Conservation (phyloP, 1,140 invertebrate genomes). For the Cardiocondyla obscurior region DNA sequence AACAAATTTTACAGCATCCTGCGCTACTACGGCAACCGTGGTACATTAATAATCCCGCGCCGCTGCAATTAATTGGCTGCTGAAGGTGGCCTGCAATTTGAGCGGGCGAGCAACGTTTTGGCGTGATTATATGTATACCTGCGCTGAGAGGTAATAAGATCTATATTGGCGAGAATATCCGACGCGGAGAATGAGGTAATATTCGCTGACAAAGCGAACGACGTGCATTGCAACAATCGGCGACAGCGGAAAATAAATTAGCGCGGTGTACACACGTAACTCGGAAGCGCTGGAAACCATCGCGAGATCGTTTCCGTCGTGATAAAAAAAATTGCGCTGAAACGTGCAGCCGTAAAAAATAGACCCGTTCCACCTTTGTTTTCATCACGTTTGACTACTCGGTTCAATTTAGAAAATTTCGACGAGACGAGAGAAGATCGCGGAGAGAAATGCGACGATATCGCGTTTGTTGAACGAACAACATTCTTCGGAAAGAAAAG, state of each 20-base stretch:
- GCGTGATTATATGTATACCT: slow-evolving; percentile 12
- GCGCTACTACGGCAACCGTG: neutral
- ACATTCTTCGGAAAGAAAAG: slow-evolving; percentile 31
- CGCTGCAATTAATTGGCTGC: slow-evolving; percentile 38
- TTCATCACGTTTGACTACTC: neutral
- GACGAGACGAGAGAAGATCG: slow-evolving; percentile 39
- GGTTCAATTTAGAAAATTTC: neutral
- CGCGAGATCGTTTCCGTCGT: neutral
- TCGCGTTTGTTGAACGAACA: slow-evolving; percentile 45
- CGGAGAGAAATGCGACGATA: slow-evolving; percentile 69
- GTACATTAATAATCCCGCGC: slow-evolving; percentile 20
- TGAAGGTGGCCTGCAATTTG: slow-evolving; percentile 15
- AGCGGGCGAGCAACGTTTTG: slow-evolving; percentile 19
- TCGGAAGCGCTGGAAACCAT: neutral
- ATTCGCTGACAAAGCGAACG: slow-evolving; percentile 2
- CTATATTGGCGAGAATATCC: neutral
- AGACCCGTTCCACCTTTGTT: neutral
- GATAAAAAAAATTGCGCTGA: neutral
- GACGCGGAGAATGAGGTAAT: neutral
- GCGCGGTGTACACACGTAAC: neutral
- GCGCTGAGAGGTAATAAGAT: slow-evolving; percentile 38
- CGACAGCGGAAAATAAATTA: neutral
- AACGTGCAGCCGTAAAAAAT: neutral
- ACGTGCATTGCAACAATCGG: neutral
- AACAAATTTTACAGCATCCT: slow-evolving; percentile 36